Evolutionary conservation across 2,113 vertebrate species (phyloP).

Genomic region (Nesoenas mayeri): DNA sequence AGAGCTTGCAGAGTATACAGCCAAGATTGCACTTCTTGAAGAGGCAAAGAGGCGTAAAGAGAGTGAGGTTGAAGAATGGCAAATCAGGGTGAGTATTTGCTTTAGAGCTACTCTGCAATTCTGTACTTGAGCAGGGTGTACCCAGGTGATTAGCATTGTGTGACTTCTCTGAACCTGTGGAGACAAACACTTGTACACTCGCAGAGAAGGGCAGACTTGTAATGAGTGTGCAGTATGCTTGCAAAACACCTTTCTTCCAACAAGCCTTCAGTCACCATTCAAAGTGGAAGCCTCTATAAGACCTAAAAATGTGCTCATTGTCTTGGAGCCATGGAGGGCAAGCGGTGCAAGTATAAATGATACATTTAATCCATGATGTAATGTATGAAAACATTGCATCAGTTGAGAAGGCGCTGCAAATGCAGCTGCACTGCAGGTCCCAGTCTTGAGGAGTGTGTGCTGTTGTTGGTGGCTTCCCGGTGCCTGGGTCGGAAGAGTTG

Average conservation of each 20-base stretch:
- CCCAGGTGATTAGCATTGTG: not conserved
- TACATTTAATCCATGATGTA: not conserved
- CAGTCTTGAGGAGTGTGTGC: not conserved
- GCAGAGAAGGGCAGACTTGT: not conserved
- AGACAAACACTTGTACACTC: not conserved
- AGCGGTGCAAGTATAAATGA: not conserved
- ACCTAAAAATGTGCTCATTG: not conserved
- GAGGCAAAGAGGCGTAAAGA: conserved; percentile 89
- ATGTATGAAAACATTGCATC: not conserved
- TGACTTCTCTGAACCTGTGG: not conserved
- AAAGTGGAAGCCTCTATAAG: not conserved
- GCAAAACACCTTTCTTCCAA: not conserved
- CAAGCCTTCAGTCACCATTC: not conserved
- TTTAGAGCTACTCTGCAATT: not conserved
- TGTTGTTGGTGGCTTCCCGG: not conserved
- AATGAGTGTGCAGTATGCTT: not conserved
- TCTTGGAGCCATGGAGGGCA: not conserved
- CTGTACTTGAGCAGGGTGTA: not conserved
- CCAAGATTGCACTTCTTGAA: conserved; percentile 88
- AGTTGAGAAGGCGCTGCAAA: not conserved
- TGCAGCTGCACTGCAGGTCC: not conserved
- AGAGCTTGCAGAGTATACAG: conserved; percentile 89
- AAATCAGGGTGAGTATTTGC: conserved; percentile 82
- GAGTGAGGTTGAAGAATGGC: conserved; percentile 88
- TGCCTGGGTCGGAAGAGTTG: not conserved